phyloP scores from a whole-genome alignment of 2,797 vertebrate species.

The Mus caroli region DNA sequence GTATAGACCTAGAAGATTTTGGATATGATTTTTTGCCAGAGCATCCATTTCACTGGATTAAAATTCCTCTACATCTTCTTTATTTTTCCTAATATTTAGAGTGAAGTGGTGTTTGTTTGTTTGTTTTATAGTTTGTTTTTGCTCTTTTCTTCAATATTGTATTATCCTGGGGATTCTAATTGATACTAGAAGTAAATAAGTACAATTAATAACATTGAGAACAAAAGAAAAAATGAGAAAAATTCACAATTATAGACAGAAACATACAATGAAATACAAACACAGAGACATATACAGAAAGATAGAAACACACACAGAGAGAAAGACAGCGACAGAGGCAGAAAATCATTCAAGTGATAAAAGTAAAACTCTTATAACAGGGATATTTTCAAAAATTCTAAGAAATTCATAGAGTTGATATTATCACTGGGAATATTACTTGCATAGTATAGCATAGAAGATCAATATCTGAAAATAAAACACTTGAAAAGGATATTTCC shows the following conservation, averaged over 20 bases:
- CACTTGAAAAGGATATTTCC: not conserved
- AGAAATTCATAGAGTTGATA: not conserved
- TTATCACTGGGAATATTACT: not conserved
- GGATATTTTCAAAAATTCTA: not conserved
- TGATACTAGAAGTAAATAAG: not conserved
- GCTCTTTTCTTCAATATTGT: too few relatives aligned
- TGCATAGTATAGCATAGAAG: not conserved
- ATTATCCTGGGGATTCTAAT: not conserved
- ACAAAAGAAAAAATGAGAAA: not conserved
- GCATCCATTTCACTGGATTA: too few relatives aligned
- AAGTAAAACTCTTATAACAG: not conserved
- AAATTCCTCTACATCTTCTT: too few relatives aligned
- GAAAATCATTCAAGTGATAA: not conserved
- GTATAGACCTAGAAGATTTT: too few relatives aligned
- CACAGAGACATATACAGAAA: not conserved
- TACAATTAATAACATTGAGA: not conserved
- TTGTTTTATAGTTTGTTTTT: too few relatives aligned
- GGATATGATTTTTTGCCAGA: too few relatives aligned
- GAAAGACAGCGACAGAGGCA: not conserved
- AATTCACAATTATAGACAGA: not conserved
- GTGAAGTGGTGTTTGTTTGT: not conserved
- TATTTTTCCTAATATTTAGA: not conserved
- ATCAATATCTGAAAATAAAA: not conserved
- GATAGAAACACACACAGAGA: not conserved
- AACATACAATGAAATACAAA: not conserved